phyloP scores from a whole-genome alignment of 2,113 vertebrate species.

The Leptodactylus fuscus region DNA sequence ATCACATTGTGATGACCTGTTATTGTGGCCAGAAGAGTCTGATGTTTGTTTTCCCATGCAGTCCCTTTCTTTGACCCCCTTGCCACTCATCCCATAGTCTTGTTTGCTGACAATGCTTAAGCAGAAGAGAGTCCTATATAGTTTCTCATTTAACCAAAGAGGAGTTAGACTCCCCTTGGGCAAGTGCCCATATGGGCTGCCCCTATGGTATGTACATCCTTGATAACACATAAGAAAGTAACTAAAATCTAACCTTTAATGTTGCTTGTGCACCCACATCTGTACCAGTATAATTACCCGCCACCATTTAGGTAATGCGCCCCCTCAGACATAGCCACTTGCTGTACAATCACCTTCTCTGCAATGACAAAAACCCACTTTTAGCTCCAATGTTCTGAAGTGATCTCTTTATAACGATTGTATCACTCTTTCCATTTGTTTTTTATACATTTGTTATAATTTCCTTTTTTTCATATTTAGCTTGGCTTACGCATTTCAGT shows the following conservation, averaged over 20 bases:
- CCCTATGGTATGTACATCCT: background rate
- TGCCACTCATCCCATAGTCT: background rate
- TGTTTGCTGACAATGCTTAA: background rate
- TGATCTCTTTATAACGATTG: constrained; percentile 40
- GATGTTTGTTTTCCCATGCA: background rate
- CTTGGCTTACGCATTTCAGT: constrained; percentile 46
- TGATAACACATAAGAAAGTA: background rate
- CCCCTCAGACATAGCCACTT: background rate
- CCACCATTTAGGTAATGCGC: background rate
- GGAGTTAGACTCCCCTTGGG: too few species aligned
- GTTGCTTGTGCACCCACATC: background rate
- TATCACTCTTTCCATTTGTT: constrained; percentile 8
- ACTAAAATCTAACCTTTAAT: background rate
- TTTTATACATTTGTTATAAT: constrained; percentile 11
- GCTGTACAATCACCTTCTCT: background rate
- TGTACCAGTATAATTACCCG: background rate
- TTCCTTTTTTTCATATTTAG: constrained; percentile 34
- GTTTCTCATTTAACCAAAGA: too few species aligned
- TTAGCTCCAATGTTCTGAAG: constrained; percentile 9
- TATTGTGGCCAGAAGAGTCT: too few species aligned
- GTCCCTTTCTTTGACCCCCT: background rate
- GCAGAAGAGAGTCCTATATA: background rate
- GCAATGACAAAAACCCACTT: constrained; percentile 31
- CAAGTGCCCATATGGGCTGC: too few species aligned
- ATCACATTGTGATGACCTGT: background rate